Evolutionary conservation across 37 sponge, comb jelly and placozoan genomes (phyloP).

Genomic region (Halichondria panicea): DNA sequence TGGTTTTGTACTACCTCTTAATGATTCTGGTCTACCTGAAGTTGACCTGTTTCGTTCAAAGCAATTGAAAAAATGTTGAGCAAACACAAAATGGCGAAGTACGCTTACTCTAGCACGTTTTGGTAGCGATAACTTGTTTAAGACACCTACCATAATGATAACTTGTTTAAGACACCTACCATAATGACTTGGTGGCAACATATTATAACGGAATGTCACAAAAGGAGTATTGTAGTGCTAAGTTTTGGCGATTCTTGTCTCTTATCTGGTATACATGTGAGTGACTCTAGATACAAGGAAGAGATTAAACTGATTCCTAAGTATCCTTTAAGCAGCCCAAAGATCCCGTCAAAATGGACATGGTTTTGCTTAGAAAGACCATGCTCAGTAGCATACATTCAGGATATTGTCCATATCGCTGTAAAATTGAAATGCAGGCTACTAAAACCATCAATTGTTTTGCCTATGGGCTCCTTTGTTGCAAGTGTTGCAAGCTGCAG

Average conservation of each 20-base stretch:
- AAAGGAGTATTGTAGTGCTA: slow-evolving; percentile 34
- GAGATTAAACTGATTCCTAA: slow-evolving; percentile 58
- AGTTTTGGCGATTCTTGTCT: slow-evolving; percentile 46
- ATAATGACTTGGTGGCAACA: slow-evolving; percentile 43
- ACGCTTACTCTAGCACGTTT: slow-evolving; percentile 51
- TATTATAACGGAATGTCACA: slow-evolving; percentile 32
- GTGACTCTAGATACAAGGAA: too few relatives aligned
- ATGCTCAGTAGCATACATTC: slow-evolving; percentile 30
- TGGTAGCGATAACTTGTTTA: slow-evolving; percentile 48
- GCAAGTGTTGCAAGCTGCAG: slow-evolving; percentile 6
- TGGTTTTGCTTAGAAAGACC: slow-evolving; percentile 32
- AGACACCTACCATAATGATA: neutral
- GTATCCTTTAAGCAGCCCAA: too few relatives aligned
- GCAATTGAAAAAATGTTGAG: slow-evolving; percentile 27
- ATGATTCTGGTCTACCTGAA: slow-evolving; percentile 32
- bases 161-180: neutral
- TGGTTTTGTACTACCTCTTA: slow-evolving; percentile 47
- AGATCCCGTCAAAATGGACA: slow-evolving; percentile 43
- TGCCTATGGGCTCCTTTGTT: slow-evolving; percentile 36
- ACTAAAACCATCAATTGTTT: slow-evolving; percentile 33
- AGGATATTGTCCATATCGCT: slow-evolving; percentile 45
- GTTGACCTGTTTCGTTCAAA: slow-evolving; percentile 42
- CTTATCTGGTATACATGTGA: slow-evolving; percentile 24
- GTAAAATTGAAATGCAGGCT: slow-evolving; percentile 32
- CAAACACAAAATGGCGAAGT: slow-evolving; percentile 22